Evolutionary conservation across 2,113 vertebrate genomes (phyloP).

Genomic region (Mesitornis unicolor): DNA sequence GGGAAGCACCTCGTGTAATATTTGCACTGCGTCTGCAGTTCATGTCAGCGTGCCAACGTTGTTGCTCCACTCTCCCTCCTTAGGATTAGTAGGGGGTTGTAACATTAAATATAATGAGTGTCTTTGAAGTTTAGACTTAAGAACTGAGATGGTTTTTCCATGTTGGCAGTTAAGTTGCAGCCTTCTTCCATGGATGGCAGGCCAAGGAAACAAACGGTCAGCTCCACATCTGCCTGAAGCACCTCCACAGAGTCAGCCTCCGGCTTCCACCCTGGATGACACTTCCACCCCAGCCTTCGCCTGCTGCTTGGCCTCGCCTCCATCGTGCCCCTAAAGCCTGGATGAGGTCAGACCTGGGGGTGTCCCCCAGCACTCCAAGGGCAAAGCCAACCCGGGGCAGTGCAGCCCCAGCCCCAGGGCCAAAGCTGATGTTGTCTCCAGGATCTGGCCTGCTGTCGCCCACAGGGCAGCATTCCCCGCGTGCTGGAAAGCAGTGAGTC

Average conservation of each 20-base stretch:
- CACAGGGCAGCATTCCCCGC: neutral
- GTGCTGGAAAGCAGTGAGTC: neutral
- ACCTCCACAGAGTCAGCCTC: neutral
- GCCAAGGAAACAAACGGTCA: neutral
- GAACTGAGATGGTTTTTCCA: neutral
- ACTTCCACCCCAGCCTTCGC: neutral
- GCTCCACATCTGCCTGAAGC: neutral
- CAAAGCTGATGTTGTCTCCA: rapidly evolving
- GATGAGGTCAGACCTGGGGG: neutral
- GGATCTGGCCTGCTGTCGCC: neutral
- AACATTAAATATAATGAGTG: neutral
- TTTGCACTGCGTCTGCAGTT: neutral
- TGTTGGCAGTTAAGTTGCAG: neutral
- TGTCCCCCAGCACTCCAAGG: neutral
- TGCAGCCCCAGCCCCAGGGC: rapidly evolving
- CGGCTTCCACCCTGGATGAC: rapidly evolving
- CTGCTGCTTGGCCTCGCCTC: neutral
- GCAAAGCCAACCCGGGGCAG: neutral
- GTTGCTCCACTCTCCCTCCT: neutral
- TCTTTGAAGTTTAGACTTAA: neutral
- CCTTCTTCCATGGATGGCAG: neutral
- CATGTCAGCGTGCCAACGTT: neutral
- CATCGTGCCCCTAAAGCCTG: rapidly evolving
- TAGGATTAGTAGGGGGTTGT: neutral
- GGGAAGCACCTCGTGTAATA: neutral